Conservation (phyloP, 2,888 invertebrate species). For the Papilio gigon region DNA sequence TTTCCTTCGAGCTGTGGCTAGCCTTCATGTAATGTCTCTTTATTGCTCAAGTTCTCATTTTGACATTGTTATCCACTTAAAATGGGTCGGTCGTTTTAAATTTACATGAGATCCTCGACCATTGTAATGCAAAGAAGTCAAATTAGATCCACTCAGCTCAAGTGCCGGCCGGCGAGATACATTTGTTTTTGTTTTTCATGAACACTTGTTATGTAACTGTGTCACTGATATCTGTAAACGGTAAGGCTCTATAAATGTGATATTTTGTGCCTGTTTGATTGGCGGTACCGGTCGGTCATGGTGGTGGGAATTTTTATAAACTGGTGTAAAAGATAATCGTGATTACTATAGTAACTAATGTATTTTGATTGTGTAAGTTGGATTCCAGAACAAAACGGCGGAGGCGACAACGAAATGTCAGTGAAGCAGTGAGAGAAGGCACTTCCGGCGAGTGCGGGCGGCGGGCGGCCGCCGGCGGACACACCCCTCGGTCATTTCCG, state of each 20-base stretch:
- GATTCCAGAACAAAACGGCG: conserved; percentile 4
- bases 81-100: conserved; percentile 16
- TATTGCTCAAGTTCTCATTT: conserved; percentile 28
- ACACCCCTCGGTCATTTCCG: conserved; percentile 33
- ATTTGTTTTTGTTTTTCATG: conserved; percentile 1
- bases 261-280: too few relatives aligned
- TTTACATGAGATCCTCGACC: conserved; percentile 27
- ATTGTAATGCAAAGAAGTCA: conserved; percentile 25
- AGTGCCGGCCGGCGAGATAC: neutral
- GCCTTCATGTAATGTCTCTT: conserved; percentile 4
- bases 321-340: too few relatives aligned
- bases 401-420: conserved; percentile 21
- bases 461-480: conserved; percentile 12
- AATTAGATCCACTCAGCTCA: conserved; percentile 28
- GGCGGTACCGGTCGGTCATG: too few relatives aligned
- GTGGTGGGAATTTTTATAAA: too few relatives aligned
- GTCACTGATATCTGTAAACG: too few relatives aligned
- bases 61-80: conserved; percentile 31
- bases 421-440: conserved; percentile 2
- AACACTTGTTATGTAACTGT: neutral
- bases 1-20: neutral
- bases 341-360: neutral
- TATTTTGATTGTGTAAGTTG: neutral
- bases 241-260: too few relatives aligned
- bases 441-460: conserved; percentile 32